Percentiles rank a stretch among this genome's conserved stretches.
phyloP scores from a whole-genome alignment of 2,888 invertebrate genomes.

The Lasioglossum morio region DNA sequence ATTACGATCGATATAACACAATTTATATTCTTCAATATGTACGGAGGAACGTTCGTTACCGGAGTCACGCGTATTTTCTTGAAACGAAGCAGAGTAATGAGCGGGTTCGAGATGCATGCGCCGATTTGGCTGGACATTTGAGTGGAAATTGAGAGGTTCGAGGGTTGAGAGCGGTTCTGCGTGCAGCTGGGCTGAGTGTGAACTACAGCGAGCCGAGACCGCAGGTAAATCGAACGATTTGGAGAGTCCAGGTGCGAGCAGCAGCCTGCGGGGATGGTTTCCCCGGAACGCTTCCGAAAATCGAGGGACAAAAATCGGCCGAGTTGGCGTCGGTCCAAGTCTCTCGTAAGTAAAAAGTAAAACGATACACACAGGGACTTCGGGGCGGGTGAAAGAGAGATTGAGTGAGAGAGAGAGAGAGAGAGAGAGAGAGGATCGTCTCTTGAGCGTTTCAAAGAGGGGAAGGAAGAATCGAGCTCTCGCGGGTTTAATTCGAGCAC shows the following conservation, averaged over 20 bases:
- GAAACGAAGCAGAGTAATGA: no score
- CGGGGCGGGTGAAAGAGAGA: no score
- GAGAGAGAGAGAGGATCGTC: neutral
- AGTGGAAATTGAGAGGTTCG: neutral
- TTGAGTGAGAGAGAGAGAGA: neutral
- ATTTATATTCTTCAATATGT: no score
- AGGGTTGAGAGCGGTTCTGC: conserved; percentile 2
- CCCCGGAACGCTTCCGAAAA: conserved; percentile 1
- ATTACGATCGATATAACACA: no score
- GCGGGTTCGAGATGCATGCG: no score
- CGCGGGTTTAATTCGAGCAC: conserved; percentile 35
- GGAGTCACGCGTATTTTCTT: no score
- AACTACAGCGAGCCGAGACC: neutral
- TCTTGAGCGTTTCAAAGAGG: neutral
- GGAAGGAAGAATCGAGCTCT: neutral
- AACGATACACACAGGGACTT: conserved; percentile 22
- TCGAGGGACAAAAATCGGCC: conserved; percentile 40
- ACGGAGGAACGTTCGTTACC: no score
- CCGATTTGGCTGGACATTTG: neutral
- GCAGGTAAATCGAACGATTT: conserved; percentile 55
- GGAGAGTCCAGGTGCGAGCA: conserved; percentile 33
- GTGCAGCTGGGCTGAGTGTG: conserved; percentile 47
- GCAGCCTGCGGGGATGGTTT: conserved; percentile 20
- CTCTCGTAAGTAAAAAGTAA: conserved; percentile 21
- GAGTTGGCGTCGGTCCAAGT: conserved; percentile 58